Percentiles rank a stretch among this genome's conserved stretches.
Evolutionary conservation across 2,888 invertebrate genomes (phyloP).

Genomic region (Eristalis intricaria): DNA sequence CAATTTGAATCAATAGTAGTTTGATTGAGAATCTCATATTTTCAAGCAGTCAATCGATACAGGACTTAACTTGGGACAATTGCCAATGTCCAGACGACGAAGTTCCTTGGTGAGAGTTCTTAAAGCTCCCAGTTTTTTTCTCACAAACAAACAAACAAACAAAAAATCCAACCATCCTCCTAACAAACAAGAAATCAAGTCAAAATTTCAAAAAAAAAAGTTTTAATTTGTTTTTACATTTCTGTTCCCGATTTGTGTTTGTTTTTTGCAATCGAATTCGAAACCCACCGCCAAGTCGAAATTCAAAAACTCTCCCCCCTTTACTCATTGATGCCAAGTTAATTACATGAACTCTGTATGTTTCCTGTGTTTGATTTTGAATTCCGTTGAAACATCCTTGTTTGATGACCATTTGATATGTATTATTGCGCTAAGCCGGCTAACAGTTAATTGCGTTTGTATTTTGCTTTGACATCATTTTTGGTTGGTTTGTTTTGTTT

Average conservation of each 20-base stretch:
- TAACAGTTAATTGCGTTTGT: background rate
- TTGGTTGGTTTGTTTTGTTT: constrained; percentile 7
- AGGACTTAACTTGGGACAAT: constrained; percentile 78
- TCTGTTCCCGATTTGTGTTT: background rate
- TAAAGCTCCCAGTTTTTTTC: constrained; percentile 47
- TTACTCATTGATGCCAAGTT: background rate
- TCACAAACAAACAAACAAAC: background rate
- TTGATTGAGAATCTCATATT: constrained; percentile 69
- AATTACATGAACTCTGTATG: constrained; percentile 19
- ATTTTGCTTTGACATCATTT: constrained; percentile 4
- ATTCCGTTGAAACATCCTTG: constrained; percentile 29
- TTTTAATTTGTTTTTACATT: background rate
- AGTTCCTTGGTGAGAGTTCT: constrained; percentile 78
- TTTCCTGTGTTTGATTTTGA: constrained; percentile 22
- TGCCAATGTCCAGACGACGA: constrained; percentile 77
- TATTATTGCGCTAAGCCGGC: constrained; percentile 29
- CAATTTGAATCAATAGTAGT: constrained; percentile 32
- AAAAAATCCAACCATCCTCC: background rate
- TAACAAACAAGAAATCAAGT: background rate
- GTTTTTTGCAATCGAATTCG: background rate
- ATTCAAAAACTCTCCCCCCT: constrained; percentile 35
- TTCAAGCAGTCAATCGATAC: constrained; percentile 78
- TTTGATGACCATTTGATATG: constrained; percentile 27
- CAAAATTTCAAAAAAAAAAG: background rate
- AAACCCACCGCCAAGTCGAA: constrained; percentile 14